These are phyloP conservation scores for Corythaeola cristata DNA, from an alignment of 2,113 vertebrate genomes.

Conservation along the genomic window DNA sequence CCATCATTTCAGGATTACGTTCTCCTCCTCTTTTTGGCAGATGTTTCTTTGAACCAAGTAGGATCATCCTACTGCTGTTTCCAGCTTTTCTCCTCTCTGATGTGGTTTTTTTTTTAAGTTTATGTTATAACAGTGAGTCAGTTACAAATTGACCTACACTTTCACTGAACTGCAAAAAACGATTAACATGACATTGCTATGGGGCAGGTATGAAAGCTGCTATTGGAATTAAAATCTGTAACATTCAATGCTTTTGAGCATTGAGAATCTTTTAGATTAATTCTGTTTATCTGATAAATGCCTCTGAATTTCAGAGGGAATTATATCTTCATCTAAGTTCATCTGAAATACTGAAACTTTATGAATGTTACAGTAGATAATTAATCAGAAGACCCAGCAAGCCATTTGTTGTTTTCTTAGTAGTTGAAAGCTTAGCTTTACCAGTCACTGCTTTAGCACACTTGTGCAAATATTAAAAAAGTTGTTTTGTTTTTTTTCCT, in stretches of 20 bases:
- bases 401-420: not conserved
- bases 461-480: not conserved
- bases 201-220: not conserved
- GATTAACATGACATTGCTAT: not conserved
- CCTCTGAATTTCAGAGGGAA: not conserved
- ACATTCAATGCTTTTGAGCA: not conserved
- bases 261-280: not conserved
- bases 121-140: not conserved
- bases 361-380: not conserved
- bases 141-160: not conserved
- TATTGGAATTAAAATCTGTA: not conserved
- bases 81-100: not conserved
- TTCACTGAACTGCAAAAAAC: not conserved
- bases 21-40: not conserved
- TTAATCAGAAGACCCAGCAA: not conserved
- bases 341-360: not conserved
- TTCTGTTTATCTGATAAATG: constrained; percentile 6
- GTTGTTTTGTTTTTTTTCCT: not conserved
- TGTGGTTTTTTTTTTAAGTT: not conserved
- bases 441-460: not conserved
- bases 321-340: not conserved
- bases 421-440: not conserved
- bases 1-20: not conserved
- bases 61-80: not conserved
- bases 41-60: not conserved